Base-by-base conservation (phyloP, 2,797 vertebrate genomes). In the Pelochelys cantorii region DNA sequence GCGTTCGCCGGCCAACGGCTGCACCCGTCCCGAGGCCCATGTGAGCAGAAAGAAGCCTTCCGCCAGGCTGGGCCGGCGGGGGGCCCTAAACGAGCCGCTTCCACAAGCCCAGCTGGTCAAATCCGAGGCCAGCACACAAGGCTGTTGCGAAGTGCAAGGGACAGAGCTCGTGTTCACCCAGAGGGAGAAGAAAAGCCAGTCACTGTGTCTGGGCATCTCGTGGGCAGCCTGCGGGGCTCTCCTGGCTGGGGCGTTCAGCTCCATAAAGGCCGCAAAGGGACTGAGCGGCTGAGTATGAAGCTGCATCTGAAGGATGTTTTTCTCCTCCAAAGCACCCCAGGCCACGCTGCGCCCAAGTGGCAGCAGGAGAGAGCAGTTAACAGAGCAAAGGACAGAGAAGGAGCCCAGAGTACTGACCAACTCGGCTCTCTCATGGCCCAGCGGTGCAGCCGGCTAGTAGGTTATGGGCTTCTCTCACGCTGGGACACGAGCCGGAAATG, bases 401-500 rank as follows among this genome's bases (percentile, higher is more conserved):
- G 53, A 60, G 31, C 9, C 11, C n/a, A 29, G 1, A 48, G 56
- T 3, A 74, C 20, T 13, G 12, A 42, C 10, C 23, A 48, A 48
- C 23, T 20, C 22, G 12, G 37, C 22, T 13, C 54, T 52, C 20
- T 81, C 56, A 0, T 71, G 88, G 53, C 34, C 2, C 48, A 27
- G 62, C n/a, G 0, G 0, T n/a, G 48, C 71, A n/a, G 2, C 77
- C 59, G 20, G 17, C 71, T 11, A 20, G 52, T 3, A 62, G 48
- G 8, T 1, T 3, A 34, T 10, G 42, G 79, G 25, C 56, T 60
- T 3, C 34, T 81, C 65, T 29, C 0, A 4, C 18, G 18, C 12
- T 79, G 56, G 3, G 10, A 25, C 22, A 74, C 20, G 14, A 25
- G 23, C 23, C 11, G 25, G 37, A 25, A 74, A 74, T 42, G 12